Evolutionary conservation across 1,140 invertebrate genomes (phyloP).

Genomic region (Cotesia glomerata): DNA sequence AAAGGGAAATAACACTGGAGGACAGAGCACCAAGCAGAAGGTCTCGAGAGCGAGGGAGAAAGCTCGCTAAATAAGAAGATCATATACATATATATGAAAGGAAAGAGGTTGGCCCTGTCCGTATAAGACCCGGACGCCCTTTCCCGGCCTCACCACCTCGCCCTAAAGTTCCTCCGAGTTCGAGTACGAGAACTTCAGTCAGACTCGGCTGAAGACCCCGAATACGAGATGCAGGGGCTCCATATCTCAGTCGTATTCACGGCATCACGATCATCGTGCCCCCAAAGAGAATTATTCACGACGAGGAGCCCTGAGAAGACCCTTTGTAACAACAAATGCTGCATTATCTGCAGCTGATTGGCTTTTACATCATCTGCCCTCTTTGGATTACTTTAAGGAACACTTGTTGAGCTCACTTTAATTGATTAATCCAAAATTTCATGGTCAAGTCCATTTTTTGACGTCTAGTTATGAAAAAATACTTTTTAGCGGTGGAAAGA

Average conservation of each 20-base stretch:
- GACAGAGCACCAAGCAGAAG: background rate
- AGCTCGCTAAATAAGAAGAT: constrained; percentile 22
- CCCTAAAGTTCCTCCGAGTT: constrained; percentile 2
- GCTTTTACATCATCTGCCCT: background rate
- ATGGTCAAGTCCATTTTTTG: background rate
- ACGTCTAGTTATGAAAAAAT: background rate
- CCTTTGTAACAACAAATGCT: background rate
- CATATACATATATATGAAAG: background rate
- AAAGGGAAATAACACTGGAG: background rate
- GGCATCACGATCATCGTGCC: constrained; percentile 23
- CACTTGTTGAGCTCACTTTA: too few relatives aligned
- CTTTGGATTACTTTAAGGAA: too few relatives aligned
- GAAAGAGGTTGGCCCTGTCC: constrained; percentile 20
- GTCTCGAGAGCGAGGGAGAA: background rate
- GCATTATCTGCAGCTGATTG: constrained; percentile 4
- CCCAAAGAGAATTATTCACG: constrained; percentile 22
- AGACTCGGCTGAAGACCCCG: background rate
- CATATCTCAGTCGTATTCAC: constrained; percentile 21
- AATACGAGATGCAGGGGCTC: constrained; percentile 7
- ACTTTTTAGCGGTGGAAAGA: background rate
- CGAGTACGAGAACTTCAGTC: background rate
- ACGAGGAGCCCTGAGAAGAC: constrained; percentile 5
- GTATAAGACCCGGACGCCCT: constrained; percentile 26
- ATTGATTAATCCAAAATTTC: background rate
- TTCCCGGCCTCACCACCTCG: constrained; percentile 20